These are phyloP conservation scores for Eristalis intricaria DNA, from an alignment of 2,888 invertebrate species.

Conservation along the genomic window DNA sequence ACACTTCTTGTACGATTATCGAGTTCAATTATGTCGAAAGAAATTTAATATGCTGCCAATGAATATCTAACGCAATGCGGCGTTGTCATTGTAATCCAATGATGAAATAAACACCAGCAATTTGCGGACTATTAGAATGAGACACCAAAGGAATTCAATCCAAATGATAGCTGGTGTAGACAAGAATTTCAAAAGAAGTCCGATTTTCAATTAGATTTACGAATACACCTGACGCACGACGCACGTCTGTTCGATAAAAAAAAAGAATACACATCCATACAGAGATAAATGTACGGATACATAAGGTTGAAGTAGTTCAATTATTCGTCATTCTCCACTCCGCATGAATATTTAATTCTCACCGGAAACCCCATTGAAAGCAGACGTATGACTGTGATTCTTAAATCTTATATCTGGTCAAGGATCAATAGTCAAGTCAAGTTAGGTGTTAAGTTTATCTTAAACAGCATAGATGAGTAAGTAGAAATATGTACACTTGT, in stretches of 20 bases:
- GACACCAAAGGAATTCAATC: constrained; percentile 6
- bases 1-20: constrained; percentile 8
- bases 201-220: constrained; percentile 20
- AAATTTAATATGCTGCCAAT: constrained; percentile 49
- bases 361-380: not conserved
- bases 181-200: constrained; percentile 16
- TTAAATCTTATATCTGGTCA: not conserved
- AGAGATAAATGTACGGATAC: not conserved
- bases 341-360: not conserved
- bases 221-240: constrained; percentile 10
- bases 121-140: constrained; percentile 15
- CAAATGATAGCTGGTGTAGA: constrained; percentile 9
- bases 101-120: constrained; percentile 37
- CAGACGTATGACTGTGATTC: not conserved
- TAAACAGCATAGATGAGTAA: not conserved
- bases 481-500: not conserved
- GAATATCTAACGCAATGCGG: constrained; percentile 21
- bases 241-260: not conserved
- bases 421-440: not conserved
- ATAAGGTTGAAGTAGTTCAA: constrained; percentile 1
- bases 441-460: not conserved
- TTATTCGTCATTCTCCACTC: not conserved
- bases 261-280: not conserved
- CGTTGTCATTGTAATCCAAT: constrained; percentile 18
- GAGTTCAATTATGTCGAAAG: constrained; percentile 28